Evolutionary conservation across 2,888 invertebrate species (phyloP), one percentile per base, ranked within the genome.

Genomic region (Lycophotia porphyrea): DNA sequence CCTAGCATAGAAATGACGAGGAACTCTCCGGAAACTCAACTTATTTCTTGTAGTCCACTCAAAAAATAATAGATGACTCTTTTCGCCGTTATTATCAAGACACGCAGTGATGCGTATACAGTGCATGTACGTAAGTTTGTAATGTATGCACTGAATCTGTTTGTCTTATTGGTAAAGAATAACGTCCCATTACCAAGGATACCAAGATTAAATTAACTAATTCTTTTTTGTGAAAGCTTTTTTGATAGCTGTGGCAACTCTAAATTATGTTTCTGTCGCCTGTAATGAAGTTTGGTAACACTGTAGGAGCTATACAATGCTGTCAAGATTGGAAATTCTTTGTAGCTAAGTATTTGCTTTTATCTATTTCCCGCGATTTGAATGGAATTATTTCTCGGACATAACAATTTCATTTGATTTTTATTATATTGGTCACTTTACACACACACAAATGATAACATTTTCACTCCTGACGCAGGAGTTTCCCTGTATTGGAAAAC

Each of bases 41-140:
- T 5, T 27, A 36, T 21, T 13, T 31, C 18, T n/a, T 13, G 18
- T 58, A 39, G n/a, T 68, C 0, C 68, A 27, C 34, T 34, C n/a
- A 13, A 27, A 49, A 78, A 68, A 39, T 27, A 24, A 78, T 77
- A 76, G 76, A 78, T 78, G 78, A 42, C 78, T 77, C 77, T 77
- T 39, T 77, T 67, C 34, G 8, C 5, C 7, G 15, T 76, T 44
- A 15, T 36, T 49, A 49, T 7, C 27, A 31, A n/a, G 7, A 34
- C 34, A 9, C 4, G n/a, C 24, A 52, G 11, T 52, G 49, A 24
- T 21, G 34, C 34, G 9, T 21, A 9, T 31, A 24, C 34, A 11
- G 34, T 60, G 9, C 34, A 60, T 31, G n/a, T n/a, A n/a, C n/a
- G n/a, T n/a, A n/a, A n/a, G 58, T 34, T 34, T 52, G n/a, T n/a